Evolutionary conservation across 2,113 vertebrate genomes (phyloP), one percentile per base, ranked within the genome.

Genomic region (Prochilodus magdalenae): DNA sequence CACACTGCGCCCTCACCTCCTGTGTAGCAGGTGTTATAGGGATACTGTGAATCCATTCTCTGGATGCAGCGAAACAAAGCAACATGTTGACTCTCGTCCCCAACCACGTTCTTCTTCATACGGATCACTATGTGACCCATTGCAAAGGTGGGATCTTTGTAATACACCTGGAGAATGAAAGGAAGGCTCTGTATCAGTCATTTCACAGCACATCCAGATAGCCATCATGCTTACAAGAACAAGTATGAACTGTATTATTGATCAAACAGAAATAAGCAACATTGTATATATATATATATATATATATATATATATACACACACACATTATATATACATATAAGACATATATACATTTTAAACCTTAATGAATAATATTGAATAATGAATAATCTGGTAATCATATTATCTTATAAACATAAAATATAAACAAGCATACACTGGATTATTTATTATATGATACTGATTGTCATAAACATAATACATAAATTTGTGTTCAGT

Each of bases 1-100:
- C 8, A 22, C 22, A 22, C 30, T 7, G 16, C 0, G 12, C 29
- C 75, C 89, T 94, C 92, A 98, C 98, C 98, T 90, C 96, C 98
- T 1, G 97, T 98, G 85, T 96, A 99, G 91, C 98, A 99, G 84
- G 97, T 98, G 93, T 98, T 98, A 87, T 92, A 98, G 2, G 96
- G 94, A 55, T 93, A 84, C 44, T 88, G 91, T 2, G 89, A 85
- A 76, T 95, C 95, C 97, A 98, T 99, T 40, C 91, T 97, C 91
- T 98, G 97, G 89, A 99, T 95, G 88, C 98, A 99, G 74, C 96
- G 95, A 90, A 98, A 97, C 87, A 98, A 88, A 60, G 94, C 93
- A 77, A 97, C 96, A 84, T 94, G 88, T 67, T 92, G 95, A 82
- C 95, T 86, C 87, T 99, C 97, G 0, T 97, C 93, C 24, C 97